A percentile compares a stretch with the other conserved stretches of the same genome.
phyloP scores from a whole-genome alignment of 1,140 invertebrate species.

The Orchesella cincta region DNA sequence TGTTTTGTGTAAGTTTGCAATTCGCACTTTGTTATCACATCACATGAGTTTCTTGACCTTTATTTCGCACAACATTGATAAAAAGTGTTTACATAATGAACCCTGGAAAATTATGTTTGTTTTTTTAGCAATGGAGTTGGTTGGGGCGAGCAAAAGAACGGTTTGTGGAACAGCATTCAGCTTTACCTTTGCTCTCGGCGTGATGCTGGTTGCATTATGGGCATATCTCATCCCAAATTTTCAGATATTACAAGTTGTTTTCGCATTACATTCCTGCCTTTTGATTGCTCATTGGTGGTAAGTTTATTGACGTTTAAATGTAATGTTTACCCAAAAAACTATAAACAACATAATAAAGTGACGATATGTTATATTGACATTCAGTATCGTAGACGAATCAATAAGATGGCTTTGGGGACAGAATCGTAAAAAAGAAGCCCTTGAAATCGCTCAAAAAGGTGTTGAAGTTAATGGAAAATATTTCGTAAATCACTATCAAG shows the following conservation, averaged over 20 bases:
- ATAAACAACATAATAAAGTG: neutral
- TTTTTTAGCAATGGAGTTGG: slow-evolving; percentile 48
- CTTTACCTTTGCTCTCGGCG: slow-evolving; percentile 74
- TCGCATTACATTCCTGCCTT: slow-evolving; percentile 72
- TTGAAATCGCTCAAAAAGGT: slow-evolving; percentile 71
- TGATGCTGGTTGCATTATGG: slow-evolving; percentile 81
- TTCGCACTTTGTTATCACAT: too few species aligned
- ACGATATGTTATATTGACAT: slow-evolving; percentile 4
- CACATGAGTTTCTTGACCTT: neutral
- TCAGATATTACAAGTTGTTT: slow-evolving; percentile 73
- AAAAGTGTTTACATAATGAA: too few species aligned
- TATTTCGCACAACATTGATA: neutral
- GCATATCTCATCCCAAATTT: slow-evolving; percentile 76
- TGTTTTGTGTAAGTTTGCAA: slow-evolving; percentile 48
- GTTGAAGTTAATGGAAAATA: slow-evolving; percentile 69
- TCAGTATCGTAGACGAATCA: slow-evolving; percentile 78
- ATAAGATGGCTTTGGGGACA: slow-evolving; percentile 82
- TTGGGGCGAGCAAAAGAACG: slow-evolving; percentile 44
- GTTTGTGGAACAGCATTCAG: slow-evolving; percentile 49
- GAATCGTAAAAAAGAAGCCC: slow-evolving; percentile 69
- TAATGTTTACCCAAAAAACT: neutral
- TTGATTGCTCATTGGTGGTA: slow-evolving; percentile 77
- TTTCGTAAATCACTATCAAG: slow-evolving; percentile 33
- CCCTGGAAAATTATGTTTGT: slow-evolving; percentile 1
- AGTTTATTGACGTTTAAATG: slow-evolving; percentile 49